Evolutionary conservation across 2,888 invertebrate species (phyloP).

Genomic region (Isotomurus palustris): DNA sequence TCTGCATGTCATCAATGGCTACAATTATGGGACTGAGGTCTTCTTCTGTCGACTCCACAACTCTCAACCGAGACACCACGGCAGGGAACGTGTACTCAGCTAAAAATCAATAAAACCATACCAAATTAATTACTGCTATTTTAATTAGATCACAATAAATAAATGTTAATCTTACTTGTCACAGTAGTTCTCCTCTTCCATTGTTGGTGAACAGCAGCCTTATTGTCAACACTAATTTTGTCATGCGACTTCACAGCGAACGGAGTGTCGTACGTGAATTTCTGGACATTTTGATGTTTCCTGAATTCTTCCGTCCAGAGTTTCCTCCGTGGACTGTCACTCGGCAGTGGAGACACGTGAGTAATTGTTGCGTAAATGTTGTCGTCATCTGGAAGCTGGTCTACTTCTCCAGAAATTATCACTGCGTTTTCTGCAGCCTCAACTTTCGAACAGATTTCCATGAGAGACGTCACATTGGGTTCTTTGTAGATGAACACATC

Average conservation of each 20-base stretch:
- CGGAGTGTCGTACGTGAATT: conserved; percentile 45
- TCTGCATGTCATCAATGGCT: conserved; percentile 46
- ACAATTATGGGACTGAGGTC: conserved; percentile 46
- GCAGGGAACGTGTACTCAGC: conserved; percentile 46
- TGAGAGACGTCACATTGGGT: conserved; percentile 45
- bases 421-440: conserved; percentile 43
- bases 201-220: conserved; percentile 58
- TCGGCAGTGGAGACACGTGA: conserved; percentile 42
- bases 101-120: conserved; percentile 17
- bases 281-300: conserved; percentile 43
- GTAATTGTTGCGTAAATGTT: conserved; percentile 44
- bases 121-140: neutral
- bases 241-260: conserved; percentile 45
- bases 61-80: conserved; percentile 40
- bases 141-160: neutral
- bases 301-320: conserved; percentile 46
- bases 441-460: conserved; percentile 43
- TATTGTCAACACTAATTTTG: conserved; percentile 44
- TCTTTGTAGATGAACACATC: conserved; percentile 45
- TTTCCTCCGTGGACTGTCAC: conserved; percentile 45
- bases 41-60: conserved; percentile 41
- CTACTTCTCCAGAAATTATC: conserved; percentile 43
- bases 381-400: conserved; percentile 44
- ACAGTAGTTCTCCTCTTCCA: conserved; percentile 86
- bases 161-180: conserved; percentile 61